Conservation (phyloP, 2,113 vertebrate species). For the Porphyrio hochstetteri region DNA sequence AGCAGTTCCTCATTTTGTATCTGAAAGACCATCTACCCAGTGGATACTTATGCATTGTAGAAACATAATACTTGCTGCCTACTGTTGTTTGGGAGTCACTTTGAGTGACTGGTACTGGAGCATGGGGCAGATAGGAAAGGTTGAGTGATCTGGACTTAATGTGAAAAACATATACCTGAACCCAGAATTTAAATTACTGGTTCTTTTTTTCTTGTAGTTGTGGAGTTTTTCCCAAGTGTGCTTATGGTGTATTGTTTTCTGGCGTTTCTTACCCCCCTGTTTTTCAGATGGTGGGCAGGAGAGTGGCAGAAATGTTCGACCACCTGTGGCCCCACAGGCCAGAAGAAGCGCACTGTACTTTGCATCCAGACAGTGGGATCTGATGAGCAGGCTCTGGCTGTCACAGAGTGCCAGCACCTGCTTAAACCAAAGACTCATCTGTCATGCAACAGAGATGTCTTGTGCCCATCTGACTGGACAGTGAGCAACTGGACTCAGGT, state of each 20-base stretch:
- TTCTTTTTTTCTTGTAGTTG: background rate
- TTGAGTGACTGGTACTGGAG: background rate
- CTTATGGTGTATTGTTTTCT: background rate
- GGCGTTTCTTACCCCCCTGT: background rate
- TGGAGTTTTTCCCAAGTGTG: background rate
- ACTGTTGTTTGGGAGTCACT: background rate
- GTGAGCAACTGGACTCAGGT: conserved; percentile 93
- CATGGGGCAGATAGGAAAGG: background rate
- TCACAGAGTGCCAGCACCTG: conserved; percentile 85
- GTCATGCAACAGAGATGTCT: conserved; percentile 90
- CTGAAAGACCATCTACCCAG: background rate
- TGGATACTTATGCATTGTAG: background rate
- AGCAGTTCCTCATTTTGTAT: background rate
- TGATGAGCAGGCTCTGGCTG: conserved; percentile 89
- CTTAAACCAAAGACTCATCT: conserved; percentile 87
- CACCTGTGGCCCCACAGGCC: conserved; percentile 85
- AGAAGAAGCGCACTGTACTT: conserved; percentile 89
- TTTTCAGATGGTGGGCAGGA: conserved; percentile 93
- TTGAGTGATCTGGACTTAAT: background rate
- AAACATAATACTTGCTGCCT: background rate
- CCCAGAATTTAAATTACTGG: background rate
- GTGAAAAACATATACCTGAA: background rate
- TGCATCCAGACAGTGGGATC: conserved; percentile 88
- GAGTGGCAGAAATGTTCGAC: conserved; percentile 93
- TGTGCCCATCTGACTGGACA: conserved; percentile 90